A percentile compares a stretch with the other conserved stretches of the same genome.
These are phyloP conservation scores for Leuciscus waleckii DNA, from an alignment of 2,797 vertebrate species.

Conservation along the genomic window DNA sequence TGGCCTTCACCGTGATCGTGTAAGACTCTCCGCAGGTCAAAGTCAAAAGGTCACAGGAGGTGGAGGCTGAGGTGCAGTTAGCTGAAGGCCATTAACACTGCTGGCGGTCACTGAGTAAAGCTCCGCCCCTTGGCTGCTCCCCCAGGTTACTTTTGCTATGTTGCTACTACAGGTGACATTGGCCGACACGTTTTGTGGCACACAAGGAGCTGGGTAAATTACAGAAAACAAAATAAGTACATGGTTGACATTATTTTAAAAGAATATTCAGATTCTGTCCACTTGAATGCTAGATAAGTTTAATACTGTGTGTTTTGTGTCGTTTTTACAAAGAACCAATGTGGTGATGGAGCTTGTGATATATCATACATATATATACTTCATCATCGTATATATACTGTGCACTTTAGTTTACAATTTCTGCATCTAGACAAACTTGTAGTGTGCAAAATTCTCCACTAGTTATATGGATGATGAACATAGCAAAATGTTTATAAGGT, in stretches of 20 bases:
- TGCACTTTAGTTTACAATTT: not conserved
- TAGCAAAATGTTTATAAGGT: not conserved
- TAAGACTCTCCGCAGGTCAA: constrained; percentile 55
- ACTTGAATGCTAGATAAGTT: not conserved
- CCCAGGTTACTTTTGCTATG: constrained; percentile 50
- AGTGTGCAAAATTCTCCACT: not conserved
- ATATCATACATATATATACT: too few relatives aligned
- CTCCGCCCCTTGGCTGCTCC: constrained; percentile 35
- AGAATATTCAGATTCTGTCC: not conserved
- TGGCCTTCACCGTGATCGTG: constrained; percentile 44
- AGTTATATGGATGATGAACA: not conserved
- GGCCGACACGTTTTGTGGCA: constrained; percentile 46
- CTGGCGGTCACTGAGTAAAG: constrained; percentile 53
- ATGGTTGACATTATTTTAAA: not conserved
- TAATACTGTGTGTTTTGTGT: not conserved
- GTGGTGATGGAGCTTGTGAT: not conserved
- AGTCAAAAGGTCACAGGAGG: constrained; percentile 48
- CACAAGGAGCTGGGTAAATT: constrained; percentile 50
- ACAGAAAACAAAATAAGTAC: not conserved
- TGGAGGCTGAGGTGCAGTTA: constrained; percentile 43
- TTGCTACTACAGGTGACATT: constrained; percentile 51
- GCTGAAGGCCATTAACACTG: constrained; percentile 35
- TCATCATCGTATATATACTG: too few relatives aligned
- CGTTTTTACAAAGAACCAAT: not conserved
- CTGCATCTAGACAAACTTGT: not conserved